Base-by-base conservation (phyloP, 2,113 vertebrate genomes). In the Labrus mixtus region DNA sequence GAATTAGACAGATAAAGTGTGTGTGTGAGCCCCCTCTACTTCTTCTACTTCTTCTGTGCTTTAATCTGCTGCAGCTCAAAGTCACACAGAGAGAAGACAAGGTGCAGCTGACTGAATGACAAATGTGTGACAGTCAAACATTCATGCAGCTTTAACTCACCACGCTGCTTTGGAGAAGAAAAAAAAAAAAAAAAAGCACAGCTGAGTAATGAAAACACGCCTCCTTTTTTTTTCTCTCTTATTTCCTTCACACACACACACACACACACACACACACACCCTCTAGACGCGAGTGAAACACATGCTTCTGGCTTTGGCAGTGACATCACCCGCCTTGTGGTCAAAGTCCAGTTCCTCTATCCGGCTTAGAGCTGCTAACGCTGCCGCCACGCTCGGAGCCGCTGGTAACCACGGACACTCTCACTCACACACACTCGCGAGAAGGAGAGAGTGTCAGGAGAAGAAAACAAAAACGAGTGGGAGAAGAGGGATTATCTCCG, bases 261-360 rank as follows among this genome's bases (percentile, higher is more conserved):
- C 81, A 51, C 48, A 63, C 76, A 51, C 58, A 56, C 81, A 51
- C 48, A 58, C 23, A 16, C 10, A 54, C 45, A 57, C 22, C 4
- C 58, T 57, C 8, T 68, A 66, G 48, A 66, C 61, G 62, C 50
- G 39, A 84, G 67, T 43, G 58, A 62, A 90, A 77, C 92, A 89
- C 93, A 91, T 91, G 91, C 68, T 46, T 87, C 75, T 63, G 64
- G 80, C 68, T 87, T 62, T 76, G 86, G 73, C 78, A 79, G 84
- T 95, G 94, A 94, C 93, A 94, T 95, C 94, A 95, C 83, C 79
- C 77, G 76, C 86, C 87, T 90, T 91, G 90, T 88, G 94, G 90
- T 94, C 93, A 95, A 95, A 95, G 94, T 95, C 90, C 94, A 94
- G 91, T 93, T 94, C 83, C 92, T 93, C 90, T 88, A 93, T 93